Base-by-base conservation (phyloP, 2,888 invertebrate genomes). In the Apamea monoglypha region DNA sequence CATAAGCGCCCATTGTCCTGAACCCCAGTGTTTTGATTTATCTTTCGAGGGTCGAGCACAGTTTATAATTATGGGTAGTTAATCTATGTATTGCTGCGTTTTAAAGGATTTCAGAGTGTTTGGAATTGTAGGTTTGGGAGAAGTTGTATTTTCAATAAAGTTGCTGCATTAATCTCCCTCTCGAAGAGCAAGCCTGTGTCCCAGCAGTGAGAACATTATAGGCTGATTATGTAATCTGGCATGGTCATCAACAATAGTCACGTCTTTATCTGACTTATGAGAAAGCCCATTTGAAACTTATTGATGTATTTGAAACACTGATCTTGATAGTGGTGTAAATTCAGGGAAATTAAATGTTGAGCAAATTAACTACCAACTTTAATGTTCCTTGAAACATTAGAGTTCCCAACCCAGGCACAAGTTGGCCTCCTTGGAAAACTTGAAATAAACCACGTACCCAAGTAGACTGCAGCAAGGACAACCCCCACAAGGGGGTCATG, bases 11-110 rank as follows among this genome's bases (percentile, higher is more conserved):
- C 81, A 76, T 85, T 87, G 84, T 85, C 71, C 76, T 53, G 59
- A 66, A 40, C 25, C 72, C 70, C n/a, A 29, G 56, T 74, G 59
- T 73, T 89, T 82, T 87, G 88, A 89, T 88, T 89, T 88, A 88
- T 81, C 36, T 76, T 78, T 74, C 32, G 64, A 70, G 79, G 76
- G 80, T 83, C 81, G 21, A 78, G 70, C 53, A 50, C 66, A 78
- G 87, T 76, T 76, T 76, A 87, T 81, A 75, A 77, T 81, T 76
- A 78, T 72, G 63, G 67, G 69, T 16, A 73, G 56, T 64, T 67
- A 71, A 61, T 67, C 36, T 32, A 5, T 29, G 36, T 63, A 7
- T 71, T 70, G 40, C 18, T 70, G 56, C 14, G n/a, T 71, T 74
- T 82, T 74, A 6, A 29, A 44, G 7, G 12, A n/a, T 36, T 61